Conservation (phyloP, 2,888 invertebrate genomes). For the Ernsta delagoae region DNA sequence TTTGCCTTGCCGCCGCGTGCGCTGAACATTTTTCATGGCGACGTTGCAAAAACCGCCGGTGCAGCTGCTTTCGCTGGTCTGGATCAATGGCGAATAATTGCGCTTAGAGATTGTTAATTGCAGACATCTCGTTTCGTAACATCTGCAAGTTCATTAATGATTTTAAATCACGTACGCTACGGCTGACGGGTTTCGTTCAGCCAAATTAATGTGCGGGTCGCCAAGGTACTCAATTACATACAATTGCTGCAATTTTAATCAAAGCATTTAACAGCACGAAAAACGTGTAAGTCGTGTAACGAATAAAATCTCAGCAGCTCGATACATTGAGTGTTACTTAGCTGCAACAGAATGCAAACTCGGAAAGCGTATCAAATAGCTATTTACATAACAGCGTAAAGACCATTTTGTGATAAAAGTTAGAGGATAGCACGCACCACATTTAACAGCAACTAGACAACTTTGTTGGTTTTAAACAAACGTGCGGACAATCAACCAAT, state of each 20-base stretch:
- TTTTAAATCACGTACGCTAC: background rate
- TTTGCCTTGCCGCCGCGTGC: constrained; percentile 68
- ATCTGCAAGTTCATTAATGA: constrained; percentile 35
- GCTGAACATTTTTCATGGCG: constrained; percentile 65
- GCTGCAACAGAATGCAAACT: constrained; percentile 55
- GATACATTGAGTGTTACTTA: constrained; percentile 40
- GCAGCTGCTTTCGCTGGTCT: constrained; percentile 58
- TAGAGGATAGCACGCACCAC: constrained; percentile 55
- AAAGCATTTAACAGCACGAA: constrained; percentile 28
- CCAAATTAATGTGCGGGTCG: constrained; percentile 3
- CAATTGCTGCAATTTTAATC: constrained; percentile 15
- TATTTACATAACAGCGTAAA: constrained; percentile 75
- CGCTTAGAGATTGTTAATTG: constrained; percentile 52
- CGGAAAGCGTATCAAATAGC: constrained; percentile 65
- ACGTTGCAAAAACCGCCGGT: constrained; percentile 59
- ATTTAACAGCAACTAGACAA: constrained; percentile 50
- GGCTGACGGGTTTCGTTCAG: background rate
- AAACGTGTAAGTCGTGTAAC: constrained; percentile 23
- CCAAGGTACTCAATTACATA: constrained; percentile 3
- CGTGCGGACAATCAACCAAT: too few species aligned
- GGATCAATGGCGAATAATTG: constrained; percentile 62
- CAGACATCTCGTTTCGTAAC: constrained; percentile 44
- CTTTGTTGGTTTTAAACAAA: too few species aligned
- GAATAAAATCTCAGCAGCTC: constrained; percentile 30
- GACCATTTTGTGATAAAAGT: constrained; percentile 67